Evolutionary conservation across 2,113 vertebrate genomes (phyloP), one percentile per base, ranked within the genome.

Genomic region (Nothoprocta pentlandii): DNA sequence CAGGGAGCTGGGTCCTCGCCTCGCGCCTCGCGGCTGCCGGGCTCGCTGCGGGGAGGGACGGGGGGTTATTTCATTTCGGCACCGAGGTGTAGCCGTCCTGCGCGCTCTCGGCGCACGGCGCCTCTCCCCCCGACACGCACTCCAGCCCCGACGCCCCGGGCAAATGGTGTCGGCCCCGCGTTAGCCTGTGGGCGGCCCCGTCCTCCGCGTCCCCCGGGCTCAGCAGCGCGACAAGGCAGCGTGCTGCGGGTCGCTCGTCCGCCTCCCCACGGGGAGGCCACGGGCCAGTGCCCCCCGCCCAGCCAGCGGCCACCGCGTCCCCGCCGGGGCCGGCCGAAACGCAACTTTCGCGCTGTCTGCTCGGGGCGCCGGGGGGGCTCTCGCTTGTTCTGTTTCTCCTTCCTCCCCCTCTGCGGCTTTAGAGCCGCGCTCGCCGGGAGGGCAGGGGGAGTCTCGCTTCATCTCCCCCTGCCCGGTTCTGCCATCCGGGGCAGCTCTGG

Each of bases 391-490:
- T 54, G 13, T 28, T 28, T 28, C 28, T 56, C 28, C 19, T 30
- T 30, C 26, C 26, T 16, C 26, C 53, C 85, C 94, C 75, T 89
- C 93, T 95, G 95, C 95, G 95, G 92, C 90, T 96, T 95, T 96
- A 96, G 95, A 95, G 94, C 96, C 95, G 93, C 85, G 96, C 94
- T 96, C 95, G 96, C 89, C 90, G 94, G 90, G 91, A 94, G 91
- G 91, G 91, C 92, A 94, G 88, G 93, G 86, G 88, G 89, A 94
- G 94, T 90, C 94, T 92, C 85, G 94, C 87, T 94, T 96, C 94
- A 96, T 93, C 95, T 94, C 87, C 90, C 81, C 92, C 92, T 56
- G 93, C 86, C 95, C 96, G 94, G 93, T 92, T 92, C 92, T 89
- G 94, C 93, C 92, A 92, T 81, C 92, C 95, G 92, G 80, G 90